Evolutionary conservation across 2,797 vertebrate species (phyloP).

Genomic region (Peromyscus nudipes): DNA sequence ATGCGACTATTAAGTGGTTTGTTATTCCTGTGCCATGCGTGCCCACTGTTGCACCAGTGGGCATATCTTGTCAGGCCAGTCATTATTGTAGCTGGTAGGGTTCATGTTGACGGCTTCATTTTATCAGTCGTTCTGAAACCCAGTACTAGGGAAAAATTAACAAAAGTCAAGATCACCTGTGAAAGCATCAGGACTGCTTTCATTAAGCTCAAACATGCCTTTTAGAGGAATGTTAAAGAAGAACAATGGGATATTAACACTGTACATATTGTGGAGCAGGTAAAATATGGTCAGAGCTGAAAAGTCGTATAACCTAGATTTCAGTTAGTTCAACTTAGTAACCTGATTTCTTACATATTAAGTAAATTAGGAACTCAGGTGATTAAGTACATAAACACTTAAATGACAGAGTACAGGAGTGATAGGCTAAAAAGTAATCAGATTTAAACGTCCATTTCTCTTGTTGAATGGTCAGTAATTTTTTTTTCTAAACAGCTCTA

Average conservation of each 20-base stretch:
- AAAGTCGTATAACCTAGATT: background rate
- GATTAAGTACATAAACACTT: background rate
- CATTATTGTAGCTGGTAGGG: background rate
- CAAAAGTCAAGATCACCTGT: constrained; percentile 29
- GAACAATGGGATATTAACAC: background rate
- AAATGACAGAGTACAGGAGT: background rate
- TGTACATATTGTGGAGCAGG: background rate
- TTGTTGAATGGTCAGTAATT: background rate
- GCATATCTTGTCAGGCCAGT: background rate
- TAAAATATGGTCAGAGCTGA: background rate
- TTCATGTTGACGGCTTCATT: background rate
- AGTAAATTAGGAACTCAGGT: background rate
- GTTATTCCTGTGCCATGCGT: no score
- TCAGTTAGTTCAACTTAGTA: background rate
- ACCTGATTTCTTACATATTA: background rate
- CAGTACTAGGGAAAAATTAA: background rate
- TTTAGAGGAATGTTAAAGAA: background rate
- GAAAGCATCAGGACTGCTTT: background rate
- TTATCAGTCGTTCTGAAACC: constrained; percentile 21
- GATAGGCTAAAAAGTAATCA: background rate
- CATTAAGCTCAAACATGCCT: background rate
- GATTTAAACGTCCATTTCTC: constrained; percentile 8
- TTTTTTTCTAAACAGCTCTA: background rate
- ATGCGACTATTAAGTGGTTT: background rate
- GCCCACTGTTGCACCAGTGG: background rate